Evolutionary conservation across 2,888 invertebrate species (phyloP), one percentile per base, ranked within the genome.

Genomic region (Hemicrepidius hirtus): DNA sequence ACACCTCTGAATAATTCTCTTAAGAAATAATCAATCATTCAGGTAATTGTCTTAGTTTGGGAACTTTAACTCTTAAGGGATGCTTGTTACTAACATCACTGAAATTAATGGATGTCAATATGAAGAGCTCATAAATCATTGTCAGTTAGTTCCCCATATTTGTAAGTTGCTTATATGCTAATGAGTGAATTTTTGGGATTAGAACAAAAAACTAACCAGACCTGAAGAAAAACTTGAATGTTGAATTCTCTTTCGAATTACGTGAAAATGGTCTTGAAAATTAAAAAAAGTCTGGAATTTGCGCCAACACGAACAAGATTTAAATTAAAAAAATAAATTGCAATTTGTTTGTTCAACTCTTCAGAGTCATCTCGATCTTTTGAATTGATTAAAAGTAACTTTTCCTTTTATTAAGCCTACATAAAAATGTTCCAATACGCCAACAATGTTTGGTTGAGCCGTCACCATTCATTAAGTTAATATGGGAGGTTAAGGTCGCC

Each of bases 401-500:
- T 53, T 53, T 53, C 53, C 53, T 53, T 53, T 53, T 53, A 53
- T 53, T 32, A 32, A 24, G 13, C 53, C 53, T 13, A 53, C 24
- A 28, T 28, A 57, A 57, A 55, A 57, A 57, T 37, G 37, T 57
- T 18, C n/a, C 37, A 37, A 18, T 37, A 57, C 57, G 57, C 57
- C 57, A 57, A 57, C 12, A 24, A 50, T n/a, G 18, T 55, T 32
- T 55, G 32, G 55, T 57, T 37, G 37, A 57, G 20, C 37, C 10
- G 57, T 37, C 50, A 16, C 49, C 20, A 63, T 63, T 63, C 63
- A 49, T 63, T 49, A 63, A 55, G 28, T 44, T 46, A 62, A 53
- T 28, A 28, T 53, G 50, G 46, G 64, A 64, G 64, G 64, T 64
- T 64, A 64, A 64, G 64, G 64, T 64, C 49, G 50, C 50, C 64